Evolutionary conservation across 2,888 invertebrate species (phyloP), one percentile per base, ranked within the genome.

Genomic region (Congeria kusceri): DNA sequence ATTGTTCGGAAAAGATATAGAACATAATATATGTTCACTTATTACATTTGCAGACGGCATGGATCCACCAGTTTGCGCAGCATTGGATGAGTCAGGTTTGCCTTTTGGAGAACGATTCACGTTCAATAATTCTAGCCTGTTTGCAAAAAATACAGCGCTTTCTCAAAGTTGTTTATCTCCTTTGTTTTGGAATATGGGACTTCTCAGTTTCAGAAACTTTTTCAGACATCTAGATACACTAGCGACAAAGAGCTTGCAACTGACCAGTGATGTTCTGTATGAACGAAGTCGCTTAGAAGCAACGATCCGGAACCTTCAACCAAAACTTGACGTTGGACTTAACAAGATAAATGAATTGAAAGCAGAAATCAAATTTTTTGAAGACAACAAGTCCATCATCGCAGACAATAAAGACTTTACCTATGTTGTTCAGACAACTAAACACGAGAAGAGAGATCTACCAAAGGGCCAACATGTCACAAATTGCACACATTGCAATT

Each of bases 41-140:
- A 63, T 80, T 44, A 80, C 80, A n/a, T 80, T 80, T 46, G 80
- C 80, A 11, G 80, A 80, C 53, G 73, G 73, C 15, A 72, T 77
- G 32, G 70, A 68, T 28, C 80, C 80, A 20, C 80, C 77, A 46
- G 80, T 77, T 1, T 28, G 58, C 18, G 70, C 66, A 25, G 76
- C 80, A 4, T 29, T 80, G 27, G 47, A 61, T 15, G 69, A 68
- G 47, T 67, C 80, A 9, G 46, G 66, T n/a, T 65, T 80, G 27
- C 80, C 77, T 4, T 69, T 65, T 47, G 56, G 63, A 18, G 66
- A 23, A 13, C 47, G 57, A n/a, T 80, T 73, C 53, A 65, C 61
- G 27, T 77, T 80, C 47, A 77, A 80, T 44, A 80, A 80, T 47
- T 80, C 77, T 23, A 77, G 76, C 1, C 56, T 83, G 13, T 80